Evolutionary conservation across 2,888 invertebrate species (phyloP).

Genomic region (Oligia latruncula): DNA sequence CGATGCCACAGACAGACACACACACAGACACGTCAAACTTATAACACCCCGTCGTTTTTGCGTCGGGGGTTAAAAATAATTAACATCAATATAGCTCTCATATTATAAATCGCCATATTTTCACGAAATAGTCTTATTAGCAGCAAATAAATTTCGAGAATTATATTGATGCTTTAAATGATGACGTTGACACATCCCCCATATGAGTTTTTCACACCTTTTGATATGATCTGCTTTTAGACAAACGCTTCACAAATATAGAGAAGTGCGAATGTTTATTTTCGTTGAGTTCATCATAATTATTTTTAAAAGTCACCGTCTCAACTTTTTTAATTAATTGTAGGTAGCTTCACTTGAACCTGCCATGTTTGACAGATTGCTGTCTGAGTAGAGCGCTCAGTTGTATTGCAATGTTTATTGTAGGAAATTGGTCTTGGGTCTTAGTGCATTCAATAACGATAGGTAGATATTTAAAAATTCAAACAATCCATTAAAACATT

Average conservation of each 20-base stretch:
- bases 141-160: not conserved
- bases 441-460: not conserved
- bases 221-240: slow-evolving; percentile 3
- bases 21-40: too few species aligned
- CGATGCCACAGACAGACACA: too few species aligned
- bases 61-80: too few species aligned
- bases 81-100: too few species aligned
- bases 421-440: not conserved
- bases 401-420: too few species aligned
- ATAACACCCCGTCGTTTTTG: too few species aligned
- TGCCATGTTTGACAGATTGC: not conserved
- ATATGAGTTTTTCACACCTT: not conserved
- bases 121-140: not conserved
- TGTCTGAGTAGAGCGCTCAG: not conserved
- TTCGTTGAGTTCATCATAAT: not conserved
- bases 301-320: not conserved
- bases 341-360: too few species aligned
- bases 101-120: too few species aligned
- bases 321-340: not conserved
- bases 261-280: not conserved
- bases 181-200: not conserved
- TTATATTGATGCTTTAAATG: not conserved
- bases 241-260: not conserved
- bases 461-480: not conserved
- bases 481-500: too few species aligned